Evolutionary conservation across 2,113 vertebrate genomes (phyloP), one percentile per base, ranked within the genome.

Genomic region (Todiramphus saurophagus): DNA sequence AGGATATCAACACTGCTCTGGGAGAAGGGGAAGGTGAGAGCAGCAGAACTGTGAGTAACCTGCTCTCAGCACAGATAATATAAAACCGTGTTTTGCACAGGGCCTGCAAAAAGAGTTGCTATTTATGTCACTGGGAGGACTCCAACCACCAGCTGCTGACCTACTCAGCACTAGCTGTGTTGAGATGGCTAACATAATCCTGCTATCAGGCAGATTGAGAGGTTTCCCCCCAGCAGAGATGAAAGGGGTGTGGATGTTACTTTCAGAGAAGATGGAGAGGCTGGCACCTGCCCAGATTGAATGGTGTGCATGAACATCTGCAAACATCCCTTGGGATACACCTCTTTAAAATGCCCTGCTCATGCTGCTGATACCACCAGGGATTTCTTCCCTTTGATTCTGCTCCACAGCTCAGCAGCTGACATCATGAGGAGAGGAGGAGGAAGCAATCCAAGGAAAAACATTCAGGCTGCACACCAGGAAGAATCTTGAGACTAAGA

Each of bases 401-500:
- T 87, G 70, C 80, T 92, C 62, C 11, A 37, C 87, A 73, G 85
- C 86, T 92, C 95, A 91, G 93, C 69, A 62, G 87, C 83, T 92
- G 94, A 96, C 87, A 94, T 91, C 86, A 94, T 91, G 95, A 94
- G 59, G 74, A 95, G 86, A 90, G 90, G 83, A 90, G 95, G 83
- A 93, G 87, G 94, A 97, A 95, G 89, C 91, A 89, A 95, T 97
- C 93, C 94, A 94, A 94, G 90, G 94, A 86, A 96, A 96, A 96
- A 93, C 75, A 94, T 85, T 93, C 72, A 87, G 92, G 89, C 92
- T 90, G 95, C 94, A 56, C 89, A 97, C 95, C 90, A 95, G 95
- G 93, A 97, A 95, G 91, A 96, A 96, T 89, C 93, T 95, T 58
- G 95, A 97, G 94, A 95, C 89, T 95, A 77, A 97, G 96, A 85